Evolutionary conservation across 2,113 vertebrate species (phyloP), one percentile per base, ranked within the genome.

Genomic region (Lophochroa leadbeateri): DNA sequence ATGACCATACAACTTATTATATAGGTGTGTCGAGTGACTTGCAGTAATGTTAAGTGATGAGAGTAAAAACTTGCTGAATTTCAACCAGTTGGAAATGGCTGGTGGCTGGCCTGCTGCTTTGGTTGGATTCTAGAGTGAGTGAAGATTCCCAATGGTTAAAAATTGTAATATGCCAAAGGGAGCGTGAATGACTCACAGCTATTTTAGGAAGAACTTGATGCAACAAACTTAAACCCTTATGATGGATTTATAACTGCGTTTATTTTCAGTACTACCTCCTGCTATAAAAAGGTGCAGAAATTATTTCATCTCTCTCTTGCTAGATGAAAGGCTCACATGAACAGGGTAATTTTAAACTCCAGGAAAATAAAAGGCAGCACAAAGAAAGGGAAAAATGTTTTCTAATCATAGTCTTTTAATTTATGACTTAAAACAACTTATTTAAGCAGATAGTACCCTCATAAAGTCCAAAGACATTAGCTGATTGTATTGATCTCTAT

Each of bases 191-290:
- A 82, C 71, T 90, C 63, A 74, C 44, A 83, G 33, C 11, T 88
- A 64, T 92, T 93, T 93, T 93, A 88, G 85, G 79, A 81, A 88
- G 68, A 92, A 65, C 46, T 74, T 82, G 33, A 75, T 83, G 58
- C 0, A 1, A 81, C 43, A 71, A 92, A 90, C 17, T 60, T 58
- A 77, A 92, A 17, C 23, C 17, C 16, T 69, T 57, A 39, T 33
- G 37, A 76, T 58, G 23, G 49, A 57, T 83, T 91, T 88, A 52
- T 52, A 68, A 53, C 16, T 47, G 29, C 20, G 60, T 88, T 82
- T 90, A 53, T 88, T 94, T 77, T 74, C 68, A 92, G 58, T 53
- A 65, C 53, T 83, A 44, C 29, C 35, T 94, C 27, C 35, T 92
- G 35, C 46, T 74, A 71, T 37, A 53, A 82, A 89, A 92, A 83